phyloP scores from a whole-genome alignment of 2,888 invertebrate species.

The Philonicus albiceps region DNA sequence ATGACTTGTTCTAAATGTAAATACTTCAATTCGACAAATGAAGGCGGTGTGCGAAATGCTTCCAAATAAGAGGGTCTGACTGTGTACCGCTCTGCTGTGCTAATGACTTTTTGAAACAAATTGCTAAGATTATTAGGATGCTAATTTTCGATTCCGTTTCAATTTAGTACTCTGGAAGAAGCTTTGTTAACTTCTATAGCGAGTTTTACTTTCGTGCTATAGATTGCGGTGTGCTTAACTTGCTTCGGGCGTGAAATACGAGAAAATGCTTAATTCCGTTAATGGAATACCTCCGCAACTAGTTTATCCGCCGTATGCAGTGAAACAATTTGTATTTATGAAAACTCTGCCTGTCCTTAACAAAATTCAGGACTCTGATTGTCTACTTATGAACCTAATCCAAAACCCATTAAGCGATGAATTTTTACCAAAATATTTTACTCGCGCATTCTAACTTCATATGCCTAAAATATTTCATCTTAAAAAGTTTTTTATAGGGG shows the following conservation, averaged over 20 bases:
- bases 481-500: neutral
- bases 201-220: neutral
- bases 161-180: constrained; percentile 4
- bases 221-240: neutral
- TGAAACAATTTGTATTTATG: constrained; percentile 23
- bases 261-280: constrained; percentile 5
- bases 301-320: constrained; percentile 20
- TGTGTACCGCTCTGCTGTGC: constrained; percentile 13
- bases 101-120: constrained; percentile 39
- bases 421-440: neutral
- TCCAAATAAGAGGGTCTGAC: neutral
- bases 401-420: neutral
- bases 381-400: neutral
- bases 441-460: neutral
- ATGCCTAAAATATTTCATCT: neutral
- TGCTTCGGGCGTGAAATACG: neutral
- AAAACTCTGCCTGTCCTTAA: neutral
- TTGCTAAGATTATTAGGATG: constrained; percentile 45
- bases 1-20: constrained; percentile 43
- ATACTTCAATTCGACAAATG: constrained; percentile 17
- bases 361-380: neutral
- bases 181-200: neutral
- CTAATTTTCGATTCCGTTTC: constrained; percentile 46
- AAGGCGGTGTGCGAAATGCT: neutral
- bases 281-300: constrained; percentile 19